These are phyloP conservation scores for Pangasianodon hypophthalmus DNA, from an alignment of 2,113 vertebrate genomes.

Conservation along the genomic window DNA sequence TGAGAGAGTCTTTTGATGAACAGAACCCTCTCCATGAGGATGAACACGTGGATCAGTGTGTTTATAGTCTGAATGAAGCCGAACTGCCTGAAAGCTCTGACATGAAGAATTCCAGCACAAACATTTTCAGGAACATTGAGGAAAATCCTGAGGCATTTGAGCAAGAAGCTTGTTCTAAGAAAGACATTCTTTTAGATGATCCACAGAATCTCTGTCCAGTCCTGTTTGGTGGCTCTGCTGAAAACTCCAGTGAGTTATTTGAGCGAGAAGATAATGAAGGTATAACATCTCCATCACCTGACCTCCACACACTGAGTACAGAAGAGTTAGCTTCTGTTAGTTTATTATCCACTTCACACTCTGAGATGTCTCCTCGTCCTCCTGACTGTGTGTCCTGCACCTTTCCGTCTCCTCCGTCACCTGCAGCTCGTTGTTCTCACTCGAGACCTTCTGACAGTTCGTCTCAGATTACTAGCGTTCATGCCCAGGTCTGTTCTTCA, in stretches of 20 bases:
- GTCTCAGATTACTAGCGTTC: neutral
- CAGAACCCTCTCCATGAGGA: neutral
- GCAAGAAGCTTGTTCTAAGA: neutral
- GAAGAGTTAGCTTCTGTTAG: neutral
- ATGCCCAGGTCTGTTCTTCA: neutral
- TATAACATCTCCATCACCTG: slow-evolving; percentile 6
- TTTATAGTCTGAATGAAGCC: neutral
- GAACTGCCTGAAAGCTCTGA: neutral
- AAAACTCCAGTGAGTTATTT: neutral
- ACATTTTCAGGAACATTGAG: neutral
- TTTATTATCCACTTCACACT: neutral
- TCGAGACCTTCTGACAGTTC: neutral
- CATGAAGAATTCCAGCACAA: neutral
- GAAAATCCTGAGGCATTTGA: neutral
- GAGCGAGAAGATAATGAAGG: neutral
- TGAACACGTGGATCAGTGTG: neutral
- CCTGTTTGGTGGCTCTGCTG: neutral
- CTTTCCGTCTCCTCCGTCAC: neutral
- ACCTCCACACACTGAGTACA: slow-evolving; percentile 10
- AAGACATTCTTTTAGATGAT: neutral
- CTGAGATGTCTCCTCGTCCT: neutral
- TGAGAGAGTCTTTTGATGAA: neutral
- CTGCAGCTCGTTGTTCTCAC: neutral
- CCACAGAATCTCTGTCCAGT: neutral
- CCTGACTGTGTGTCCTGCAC: neutral